Evolutionary conservation across 92 coral and sea anemone species (phyloP).

Genomic region (Pocillopora grandis): DNA sequence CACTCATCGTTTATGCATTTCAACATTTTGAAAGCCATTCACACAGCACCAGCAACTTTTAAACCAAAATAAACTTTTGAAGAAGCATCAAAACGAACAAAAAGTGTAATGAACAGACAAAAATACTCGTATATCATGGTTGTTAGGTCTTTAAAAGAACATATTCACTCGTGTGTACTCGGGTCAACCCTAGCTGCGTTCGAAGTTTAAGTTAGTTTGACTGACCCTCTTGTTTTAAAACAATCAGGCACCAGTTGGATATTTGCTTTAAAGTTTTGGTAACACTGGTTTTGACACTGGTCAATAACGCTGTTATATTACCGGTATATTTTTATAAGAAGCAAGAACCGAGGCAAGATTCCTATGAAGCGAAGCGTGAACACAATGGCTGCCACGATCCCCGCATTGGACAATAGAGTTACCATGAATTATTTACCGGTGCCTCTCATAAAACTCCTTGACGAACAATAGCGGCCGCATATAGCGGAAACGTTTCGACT

Average conservation of each 20-base stretch:
- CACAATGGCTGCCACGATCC: constrained; percentile 82
- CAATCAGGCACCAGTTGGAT: constrained; percentile 39
- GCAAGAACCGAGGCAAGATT: constrained; percentile 20
- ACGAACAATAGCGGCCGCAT: constrained; percentile 53
- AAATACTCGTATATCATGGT: neutral
- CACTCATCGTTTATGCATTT: constrained; percentile 35
- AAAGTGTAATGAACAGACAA: neutral
- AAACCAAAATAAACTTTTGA: constrained; percentile 24
- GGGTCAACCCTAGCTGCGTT: constrained; percentile 9
- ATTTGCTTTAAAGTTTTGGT: constrained; percentile 28
- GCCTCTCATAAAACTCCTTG: constrained; percentile 61
- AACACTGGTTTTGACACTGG: constrained; percentile 42
- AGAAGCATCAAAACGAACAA: neutral
- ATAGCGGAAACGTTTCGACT: constrained; percentile 31
- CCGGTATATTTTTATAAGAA: constrained; percentile 24
- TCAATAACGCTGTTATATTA: constrained; percentile 30
- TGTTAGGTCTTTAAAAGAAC: neutral
- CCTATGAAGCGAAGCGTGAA: constrained; percentile 50
- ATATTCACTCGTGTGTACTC: neutral
- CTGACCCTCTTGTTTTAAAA: constrained; percentile 5
- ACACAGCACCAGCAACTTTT: constrained; percentile 28
- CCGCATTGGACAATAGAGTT: constrained; percentile 58
- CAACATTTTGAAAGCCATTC: constrained; percentile 24
- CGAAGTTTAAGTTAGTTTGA: neutral
- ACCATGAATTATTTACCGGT: constrained; percentile 60